phyloP scores from a whole-genome alignment of 1,140 invertebrate species.

The Zaprionus africanus region DNA sequence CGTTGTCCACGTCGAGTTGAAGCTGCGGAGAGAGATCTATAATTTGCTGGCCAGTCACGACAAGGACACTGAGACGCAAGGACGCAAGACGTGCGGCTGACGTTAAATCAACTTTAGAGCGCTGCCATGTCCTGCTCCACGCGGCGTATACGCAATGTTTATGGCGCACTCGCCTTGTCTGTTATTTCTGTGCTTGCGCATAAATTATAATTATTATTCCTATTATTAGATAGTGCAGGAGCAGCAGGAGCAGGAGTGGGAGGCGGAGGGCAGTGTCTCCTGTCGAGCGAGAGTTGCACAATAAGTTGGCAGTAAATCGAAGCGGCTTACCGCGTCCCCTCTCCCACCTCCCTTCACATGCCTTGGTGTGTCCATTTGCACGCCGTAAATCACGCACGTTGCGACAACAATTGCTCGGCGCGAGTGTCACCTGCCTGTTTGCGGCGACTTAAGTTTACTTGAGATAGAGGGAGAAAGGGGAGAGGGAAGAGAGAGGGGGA shows the following conservation, averaged over 20 bases:
- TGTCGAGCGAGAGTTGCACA: background rate
- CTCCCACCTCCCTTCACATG: background rate
- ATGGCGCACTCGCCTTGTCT: conserved; percentile 7
- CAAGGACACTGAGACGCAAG: conserved; percentile 13
- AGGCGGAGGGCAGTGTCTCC: background rate
- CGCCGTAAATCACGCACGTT: conserved; percentile 65
- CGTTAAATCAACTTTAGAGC: conserved; percentile 58
- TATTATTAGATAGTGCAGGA: conserved; percentile 5
- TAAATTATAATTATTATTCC: conserved; percentile 75
- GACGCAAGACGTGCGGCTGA: conserved; percentile 18
- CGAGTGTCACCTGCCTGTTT: conserved; percentile 26
- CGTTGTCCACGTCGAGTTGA: conserved; percentile 47
- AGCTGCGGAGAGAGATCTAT: conserved; percentile 29
- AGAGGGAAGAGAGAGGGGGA: background rate
- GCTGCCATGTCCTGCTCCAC: conserved; percentile 1
- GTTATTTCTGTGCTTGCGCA: conserved; percentile 65
- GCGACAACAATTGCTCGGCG: conserved; percentile 34
- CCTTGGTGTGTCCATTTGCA: conserved; percentile 58
- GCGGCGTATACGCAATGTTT: conserved; percentile 40
- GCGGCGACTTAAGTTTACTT: conserved; percentile 16
- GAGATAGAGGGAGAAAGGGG: no score
- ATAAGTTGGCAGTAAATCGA: conserved; percentile 24
- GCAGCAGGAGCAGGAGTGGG: no score
- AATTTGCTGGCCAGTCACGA: conserved; percentile 33
- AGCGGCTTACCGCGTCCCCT: background rate